phyloP scores from a whole-genome alignment of 2,113 vertebrate species.

The Chlorodrepanis virens region DNA sequence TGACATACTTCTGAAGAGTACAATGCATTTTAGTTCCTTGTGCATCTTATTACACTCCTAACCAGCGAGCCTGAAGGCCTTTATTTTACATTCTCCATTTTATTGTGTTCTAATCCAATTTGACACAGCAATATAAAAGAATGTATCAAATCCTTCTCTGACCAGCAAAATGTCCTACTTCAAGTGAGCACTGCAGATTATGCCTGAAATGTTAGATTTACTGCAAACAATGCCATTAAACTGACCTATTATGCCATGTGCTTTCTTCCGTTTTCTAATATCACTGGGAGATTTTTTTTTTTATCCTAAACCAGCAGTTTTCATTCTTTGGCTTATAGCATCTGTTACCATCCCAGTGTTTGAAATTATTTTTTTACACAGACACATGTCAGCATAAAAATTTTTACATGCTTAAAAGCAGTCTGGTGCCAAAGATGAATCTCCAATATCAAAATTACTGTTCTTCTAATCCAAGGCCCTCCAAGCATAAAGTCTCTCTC shows the following conservation, averaged over 20 bases:
- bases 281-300: not conserved
- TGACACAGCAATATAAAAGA: not conserved
- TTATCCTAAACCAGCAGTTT: not conserved
- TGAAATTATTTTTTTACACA: not conserved
- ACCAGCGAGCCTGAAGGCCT: not conserved
- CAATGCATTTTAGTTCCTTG: not conserved
- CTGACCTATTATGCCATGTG: not conserved
- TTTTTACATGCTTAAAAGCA: not conserved
- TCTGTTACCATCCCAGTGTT: not conserved
- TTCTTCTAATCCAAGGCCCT: not conserved
- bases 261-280: not conserved
- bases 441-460: not conserved
- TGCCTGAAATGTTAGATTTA: slow-evolving; percentile 3
- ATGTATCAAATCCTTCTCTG: not conserved
- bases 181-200: not conserved
- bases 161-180: slow-evolving; percentile 10
- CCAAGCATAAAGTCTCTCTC: not conserved
- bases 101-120: slow-evolving; percentile 16
- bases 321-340: not conserved
- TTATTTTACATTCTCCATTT: slow-evolving; percentile 1
- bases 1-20: not conserved
- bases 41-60: not conserved
- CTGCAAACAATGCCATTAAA: not conserved
- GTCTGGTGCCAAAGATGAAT: not conserved
- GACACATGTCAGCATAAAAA: not conserved